Conservation (phyloP, 2,888 invertebrate genomes). For the Hoplodrina ambigua region DNA sequence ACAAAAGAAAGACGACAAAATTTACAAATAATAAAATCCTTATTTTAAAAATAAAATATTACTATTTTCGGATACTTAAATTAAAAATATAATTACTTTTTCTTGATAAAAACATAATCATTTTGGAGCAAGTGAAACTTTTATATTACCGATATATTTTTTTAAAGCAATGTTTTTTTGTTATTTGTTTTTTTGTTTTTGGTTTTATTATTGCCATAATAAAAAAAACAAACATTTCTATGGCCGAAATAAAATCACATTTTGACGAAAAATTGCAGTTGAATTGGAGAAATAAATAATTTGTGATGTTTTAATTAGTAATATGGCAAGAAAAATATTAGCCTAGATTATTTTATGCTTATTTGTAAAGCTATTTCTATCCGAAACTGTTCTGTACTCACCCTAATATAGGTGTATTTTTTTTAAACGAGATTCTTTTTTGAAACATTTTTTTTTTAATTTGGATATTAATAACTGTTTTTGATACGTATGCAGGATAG, state of each 20-base stretch:
- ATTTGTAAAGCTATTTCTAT: conserved; percentile 27
- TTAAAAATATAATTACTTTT: conserved; percentile 3
- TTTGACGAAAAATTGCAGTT: neutral
- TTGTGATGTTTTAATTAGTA: conserved; percentile 60
- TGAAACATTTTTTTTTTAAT: neutral
- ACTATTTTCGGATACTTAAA: conserved; percentile 21
- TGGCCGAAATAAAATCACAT: neutral
- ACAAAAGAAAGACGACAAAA: conserved; percentile 51
- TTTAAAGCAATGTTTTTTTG: neutral
- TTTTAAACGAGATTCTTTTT: neutral
- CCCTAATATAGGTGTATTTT: neutral
- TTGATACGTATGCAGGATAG: too few relatives aligned
- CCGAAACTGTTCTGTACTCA: conserved; percentile 23
- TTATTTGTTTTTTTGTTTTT: neutral
- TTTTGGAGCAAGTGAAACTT: conserved; percentile 12
- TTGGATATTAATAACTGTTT: too few relatives aligned
- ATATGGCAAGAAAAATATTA: conserved; percentile 67
- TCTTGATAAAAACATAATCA: conserved; percentile 11
- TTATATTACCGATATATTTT: neutral
- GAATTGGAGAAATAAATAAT: conserved; percentile 52
- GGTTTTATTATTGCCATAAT: neutral
- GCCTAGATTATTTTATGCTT: conserved; percentile 48
- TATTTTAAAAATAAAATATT: conserved; percentile 24
- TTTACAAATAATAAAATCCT: conserved; percentile 54
- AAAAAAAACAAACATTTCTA: neutral